Percentiles rank a stretch among this genome's conserved stretches.
Evolutionary conservation across 2,113 vertebrate species (phyloP).

Genomic region (Silurus meridionalis): DNA sequence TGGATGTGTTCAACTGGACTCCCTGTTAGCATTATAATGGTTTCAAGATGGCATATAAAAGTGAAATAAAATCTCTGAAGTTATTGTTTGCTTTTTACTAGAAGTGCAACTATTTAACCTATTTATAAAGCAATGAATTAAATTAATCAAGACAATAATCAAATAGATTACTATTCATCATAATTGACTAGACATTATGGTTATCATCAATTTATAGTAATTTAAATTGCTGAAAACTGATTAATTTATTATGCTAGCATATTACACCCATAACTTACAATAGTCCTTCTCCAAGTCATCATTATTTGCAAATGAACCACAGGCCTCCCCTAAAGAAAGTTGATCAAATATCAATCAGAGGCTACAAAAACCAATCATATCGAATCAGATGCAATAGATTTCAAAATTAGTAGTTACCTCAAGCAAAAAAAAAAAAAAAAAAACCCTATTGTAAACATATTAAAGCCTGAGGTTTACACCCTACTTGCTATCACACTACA

Average conservation of each 20-base stretch:
- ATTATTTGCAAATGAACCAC: background rate
- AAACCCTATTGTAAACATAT: background rate
- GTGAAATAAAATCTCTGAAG: background rate
- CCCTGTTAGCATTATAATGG: background rate
- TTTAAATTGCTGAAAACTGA: background rate
- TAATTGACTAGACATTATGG: background rate
- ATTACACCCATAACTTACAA: background rate
- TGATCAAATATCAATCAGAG: background rate
- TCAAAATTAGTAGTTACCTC: too few relatives aligned
- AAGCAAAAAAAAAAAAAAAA: background rate
- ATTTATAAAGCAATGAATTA: background rate
- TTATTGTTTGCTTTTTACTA: background rate
- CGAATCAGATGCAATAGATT: background rate
- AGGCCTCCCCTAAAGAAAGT: background rate
- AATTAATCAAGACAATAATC: background rate
- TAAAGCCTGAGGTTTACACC: background rate
- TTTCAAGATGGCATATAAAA: background rate
- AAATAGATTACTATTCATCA: background rate
- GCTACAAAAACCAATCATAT: background rate
- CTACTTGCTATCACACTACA: background rate
- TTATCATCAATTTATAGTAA: background rate
- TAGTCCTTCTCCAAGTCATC: background rate
- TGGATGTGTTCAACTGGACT: background rate
- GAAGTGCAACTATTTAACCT: background rate
- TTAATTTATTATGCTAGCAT: background rate